These are phyloP conservation scores for Nestor notabilis DNA, from an alignment of 2,113 vertebrate species.

Conservation along the genomic window DNA sequence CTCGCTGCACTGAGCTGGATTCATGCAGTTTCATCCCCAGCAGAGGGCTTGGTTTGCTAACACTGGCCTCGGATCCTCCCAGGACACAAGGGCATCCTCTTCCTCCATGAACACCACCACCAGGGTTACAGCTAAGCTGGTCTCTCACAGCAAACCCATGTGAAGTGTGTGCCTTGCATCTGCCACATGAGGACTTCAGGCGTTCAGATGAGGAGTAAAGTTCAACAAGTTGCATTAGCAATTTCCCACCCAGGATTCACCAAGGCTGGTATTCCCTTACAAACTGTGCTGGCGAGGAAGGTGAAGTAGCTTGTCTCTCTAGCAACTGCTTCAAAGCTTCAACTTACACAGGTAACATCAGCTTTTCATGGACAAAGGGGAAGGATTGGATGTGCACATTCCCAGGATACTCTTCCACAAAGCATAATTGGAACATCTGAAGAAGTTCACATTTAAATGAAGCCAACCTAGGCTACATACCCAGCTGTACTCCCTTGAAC, in stretches of 20 bases:
- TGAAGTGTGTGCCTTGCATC: not conserved
- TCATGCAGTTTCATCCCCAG: not conserved
- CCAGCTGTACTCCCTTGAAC: not conserved
- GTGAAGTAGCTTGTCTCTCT: not conserved
- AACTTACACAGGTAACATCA: not conserved
- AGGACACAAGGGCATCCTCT: not conserved
- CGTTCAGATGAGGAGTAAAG: not conserved
- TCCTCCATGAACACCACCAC: not conserved
- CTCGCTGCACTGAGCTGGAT: not conserved
- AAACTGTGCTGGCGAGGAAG: not conserved
- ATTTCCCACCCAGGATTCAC: not conserved
- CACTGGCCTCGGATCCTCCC: not conserved
- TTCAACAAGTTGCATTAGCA: not conserved
- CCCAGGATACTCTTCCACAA: not conserved
- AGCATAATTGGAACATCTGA: accelerated
- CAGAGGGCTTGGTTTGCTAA: not conserved
- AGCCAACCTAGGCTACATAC: not conserved
- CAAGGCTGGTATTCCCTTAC: not conserved
- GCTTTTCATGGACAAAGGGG: not conserved
- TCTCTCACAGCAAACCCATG: not conserved
- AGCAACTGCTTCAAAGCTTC: not conserved
- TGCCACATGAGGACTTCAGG: accelerated
- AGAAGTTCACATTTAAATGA: not conserved
- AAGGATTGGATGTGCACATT: accelerated
- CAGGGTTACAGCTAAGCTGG: not conserved